Evolutionary conservation across 2,113 vertebrate genomes (phyloP), one percentile per base, ranked within the genome.

Genomic region (Entelurus aequoreus): DNA sequence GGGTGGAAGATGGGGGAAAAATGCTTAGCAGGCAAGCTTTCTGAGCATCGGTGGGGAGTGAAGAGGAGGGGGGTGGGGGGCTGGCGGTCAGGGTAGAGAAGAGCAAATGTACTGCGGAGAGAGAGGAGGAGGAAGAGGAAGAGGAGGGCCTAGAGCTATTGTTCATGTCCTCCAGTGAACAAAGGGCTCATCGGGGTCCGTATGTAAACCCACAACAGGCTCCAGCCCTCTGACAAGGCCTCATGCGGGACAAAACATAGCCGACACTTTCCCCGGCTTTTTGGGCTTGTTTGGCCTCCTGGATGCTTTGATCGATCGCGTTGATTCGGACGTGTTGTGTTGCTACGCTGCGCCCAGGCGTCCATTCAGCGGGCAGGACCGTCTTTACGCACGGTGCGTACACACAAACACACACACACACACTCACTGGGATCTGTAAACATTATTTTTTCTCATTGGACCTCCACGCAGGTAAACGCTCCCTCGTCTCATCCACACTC

Each of bases 131-230:
- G 49, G 82, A 82, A 75, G 77, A 78, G 78, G 77, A 54, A 28
- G 81, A 77, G 80, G 89, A 90, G 89, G 88, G 90, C 89, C 88
- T 87, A 87, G 75, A 87, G 89, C 89, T 90, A 90, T 91, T 91
- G 90, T 91, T 91, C 90, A 90, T 90, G 89, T 90, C 88, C 87
- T 87, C 88, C 87, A 80, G 80, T 85, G 90, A 91, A 91, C 90
- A 91, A 91, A 91, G 90, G 88, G 88, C 88, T 90, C 82, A 86
- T 90, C 89, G 86, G 89, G 90, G 86, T 90, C 84, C 74, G 81
- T 89, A 84, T 87, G 81, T 84, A 87, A 80, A 86, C 82, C 86
- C 84, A 80, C 83, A 84, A 84, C 87, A 83, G 87, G 87, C 86
- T 84, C 65, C 80, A 84, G 78, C 75, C 83, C 81, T 81, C 75